Percentiles rank a stretch among this genome's conserved stretches.
These are phyloP conservation scores for Reticulitermes lucifugus DNA, from an alignment of 2,888 invertebrate species.

Conservation along the genomic window DNA sequence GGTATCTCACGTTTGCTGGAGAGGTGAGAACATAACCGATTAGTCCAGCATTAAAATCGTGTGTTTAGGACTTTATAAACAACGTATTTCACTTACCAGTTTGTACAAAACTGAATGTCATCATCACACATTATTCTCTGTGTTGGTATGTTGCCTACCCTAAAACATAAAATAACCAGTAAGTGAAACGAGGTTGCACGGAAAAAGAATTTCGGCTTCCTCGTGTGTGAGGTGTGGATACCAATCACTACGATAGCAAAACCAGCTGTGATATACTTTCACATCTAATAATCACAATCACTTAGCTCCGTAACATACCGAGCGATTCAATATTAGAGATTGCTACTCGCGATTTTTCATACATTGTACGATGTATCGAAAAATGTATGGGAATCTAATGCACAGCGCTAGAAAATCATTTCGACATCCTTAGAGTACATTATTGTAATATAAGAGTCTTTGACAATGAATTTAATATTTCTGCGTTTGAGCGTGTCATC, in stretches of 20 bases:
- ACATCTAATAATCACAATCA: background rate
- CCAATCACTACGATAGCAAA: background rate
- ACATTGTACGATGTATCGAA: background rate
- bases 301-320: background rate
- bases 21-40: conserved; percentile 58
- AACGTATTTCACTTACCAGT: conserved; percentile 65
- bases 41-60: conserved; percentile 56
- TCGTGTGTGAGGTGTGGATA: background rate
- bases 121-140: conserved; percentile 59
- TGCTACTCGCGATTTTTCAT: background rate
- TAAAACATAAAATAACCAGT: conserved; percentile 7
- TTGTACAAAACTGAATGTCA: conserved; percentile 65
- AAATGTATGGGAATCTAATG: background rate
- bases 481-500: no score
- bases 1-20: conserved; percentile 77
- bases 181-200: background rate
- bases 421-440: no score
- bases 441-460: no score
- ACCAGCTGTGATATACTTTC: background rate
- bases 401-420: no score
- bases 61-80: background rate
- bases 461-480: no score
- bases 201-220: background rate
- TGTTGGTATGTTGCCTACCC: background rate
- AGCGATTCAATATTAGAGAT: background rate